These are phyloP conservation scores for Biston stratarius DNA, from an alignment of 2,888 invertebrate genomes.

Conservation along the genomic window DNA sequence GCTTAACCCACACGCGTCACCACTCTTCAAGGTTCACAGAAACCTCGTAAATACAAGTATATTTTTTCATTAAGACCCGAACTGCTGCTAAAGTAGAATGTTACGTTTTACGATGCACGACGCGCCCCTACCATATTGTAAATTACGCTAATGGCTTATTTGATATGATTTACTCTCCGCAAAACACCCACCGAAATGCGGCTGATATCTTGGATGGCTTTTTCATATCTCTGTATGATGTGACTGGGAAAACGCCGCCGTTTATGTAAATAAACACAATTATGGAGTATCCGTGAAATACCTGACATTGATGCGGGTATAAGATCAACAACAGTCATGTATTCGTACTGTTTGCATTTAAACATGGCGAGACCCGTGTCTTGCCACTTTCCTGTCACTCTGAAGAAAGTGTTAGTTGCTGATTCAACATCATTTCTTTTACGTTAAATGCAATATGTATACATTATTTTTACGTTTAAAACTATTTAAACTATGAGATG, in stretches of 20 bases:
- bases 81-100: slow-evolving; percentile 43
- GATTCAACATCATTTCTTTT: neutral
- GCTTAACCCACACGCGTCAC: slow-evolving; percentile 24
- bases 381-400: slow-evolving; percentile 1
- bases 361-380: neutral
- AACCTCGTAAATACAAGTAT: slow-evolving; percentile 44
- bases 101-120: slow-evolving; percentile 58
- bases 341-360: slow-evolving; percentile 4
- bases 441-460: too few species aligned
- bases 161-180: slow-evolving; percentile 62
- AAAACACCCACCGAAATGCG: slow-evolving; percentile 52
- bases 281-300: slow-evolving; percentile 10
- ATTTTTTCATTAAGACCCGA: slow-evolving; percentile 50
- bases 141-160: slow-evolving; percentile 69
- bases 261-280: slow-evolving; percentile 19
- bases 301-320: slow-evolving; percentile 23
- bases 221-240: slow-evolving; percentile 22
- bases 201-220: slow-evolving; percentile 29
- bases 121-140: slow-evolving; percentile 51
- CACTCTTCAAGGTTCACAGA: slow-evolving; percentile 35
- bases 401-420: neutral
- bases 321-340: slow-evolving; percentile 4
- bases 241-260: slow-evolving; percentile 1
- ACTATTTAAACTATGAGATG: too few species aligned
- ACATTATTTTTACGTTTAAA: too few species aligned